phyloP scores from a whole-genome alignment of 2,888 invertebrate species.

The Venusia cambrica region DNA sequence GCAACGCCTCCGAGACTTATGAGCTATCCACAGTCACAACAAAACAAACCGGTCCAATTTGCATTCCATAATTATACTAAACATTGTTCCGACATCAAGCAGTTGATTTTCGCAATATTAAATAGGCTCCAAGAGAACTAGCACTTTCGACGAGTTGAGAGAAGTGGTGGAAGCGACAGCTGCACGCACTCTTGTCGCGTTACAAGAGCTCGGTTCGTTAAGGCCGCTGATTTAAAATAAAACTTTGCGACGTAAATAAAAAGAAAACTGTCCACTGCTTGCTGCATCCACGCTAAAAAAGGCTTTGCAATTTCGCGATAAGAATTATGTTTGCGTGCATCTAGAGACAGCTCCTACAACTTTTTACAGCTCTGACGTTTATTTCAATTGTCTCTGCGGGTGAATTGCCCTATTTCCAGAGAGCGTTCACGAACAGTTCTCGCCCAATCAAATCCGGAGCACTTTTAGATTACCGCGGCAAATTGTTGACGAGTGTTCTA shows the following conservation, averaged over 20 bases:
- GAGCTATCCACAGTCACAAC: slow-evolving; percentile 46
- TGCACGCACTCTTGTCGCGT: slow-evolving; percentile 49
- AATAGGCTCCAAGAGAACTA: no score
- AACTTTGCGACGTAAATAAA: slow-evolving; percentile 64
- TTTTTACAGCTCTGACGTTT: slow-evolving; percentile 45
- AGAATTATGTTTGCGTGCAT: slow-evolving; percentile 45
- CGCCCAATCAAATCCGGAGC: slow-evolving; percentile 55
- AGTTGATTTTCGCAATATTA: no score
- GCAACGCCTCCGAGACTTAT: slow-evolving; percentile 47
- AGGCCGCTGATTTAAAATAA: slow-evolving; percentile 75
- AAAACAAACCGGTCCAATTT: slow-evolving; percentile 28
- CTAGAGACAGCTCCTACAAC: slow-evolving; percentile 33
- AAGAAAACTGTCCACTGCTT: slow-evolving; percentile 56
- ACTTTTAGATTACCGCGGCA: slow-evolving; percentile 41
- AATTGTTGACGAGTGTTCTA: slow-evolving; percentile 22
- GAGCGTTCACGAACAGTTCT: slow-evolving; percentile 59
- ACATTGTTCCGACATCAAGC: no score
- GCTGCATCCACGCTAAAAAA: slow-evolving; percentile 45
- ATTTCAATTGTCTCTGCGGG: slow-evolving; percentile 75
- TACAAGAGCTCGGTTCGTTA: slow-evolving; percentile 71
- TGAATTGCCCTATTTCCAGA: slow-evolving; percentile 72
- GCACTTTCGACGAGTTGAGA: slow-evolving; percentile 9
- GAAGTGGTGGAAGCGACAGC: slow-evolving; percentile 43
- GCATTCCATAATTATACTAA: slow-evolving; percentile 21
- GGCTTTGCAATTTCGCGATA: slow-evolving; percentile 42